A percentile compares a stretch with the other conserved stretches of the same genome.
Conservation (phyloP, 2,888 invertebrate species). For the Unio delphinus region DNA sequence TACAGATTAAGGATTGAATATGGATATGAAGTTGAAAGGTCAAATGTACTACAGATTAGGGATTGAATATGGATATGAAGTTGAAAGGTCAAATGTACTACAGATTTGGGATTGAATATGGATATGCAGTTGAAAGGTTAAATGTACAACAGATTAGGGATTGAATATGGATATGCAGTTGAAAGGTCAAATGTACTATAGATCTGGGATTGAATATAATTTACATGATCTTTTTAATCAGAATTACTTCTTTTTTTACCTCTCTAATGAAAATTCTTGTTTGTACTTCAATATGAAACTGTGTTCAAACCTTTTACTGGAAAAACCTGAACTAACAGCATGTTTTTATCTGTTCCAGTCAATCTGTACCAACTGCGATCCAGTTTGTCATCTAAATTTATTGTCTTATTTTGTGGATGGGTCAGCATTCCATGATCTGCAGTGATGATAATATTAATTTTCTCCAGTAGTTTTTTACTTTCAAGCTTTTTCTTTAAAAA, state of each 20-base stretch:
- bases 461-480: conserved; percentile 73
- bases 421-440: conserved; percentile 82
- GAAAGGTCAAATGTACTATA: too few species aligned
- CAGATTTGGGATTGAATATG: too few species aligned
- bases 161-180: too few species aligned
- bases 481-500: conserved; percentile 75
- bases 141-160: too few species aligned
- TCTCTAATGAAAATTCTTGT: not conserved
- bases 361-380: conserved; percentile 26
- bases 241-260: not conserved
- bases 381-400: conserved; percentile 36
- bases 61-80: too few species aligned
- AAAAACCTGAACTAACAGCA: conserved; percentile 17
- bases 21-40: too few species aligned
- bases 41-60: too few species aligned
- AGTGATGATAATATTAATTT: conserved; percentile 79
- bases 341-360: conserved; percentile 14
- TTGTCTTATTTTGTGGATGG: conserved; percentile 62
- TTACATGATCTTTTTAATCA: not conserved
- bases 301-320: conserved; percentile 70
- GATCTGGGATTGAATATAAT: not conserved
- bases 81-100: too few species aligned
- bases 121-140: too few species aligned
- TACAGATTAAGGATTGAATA: too few species aligned
- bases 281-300: not conserved